Percentiles rank a stretch among this genome's conserved stretches.
Evolutionary conservation across 1,140 invertebrate genomes (phyloP).

Genomic region (Cyphomyrmex costatus): DNA sequence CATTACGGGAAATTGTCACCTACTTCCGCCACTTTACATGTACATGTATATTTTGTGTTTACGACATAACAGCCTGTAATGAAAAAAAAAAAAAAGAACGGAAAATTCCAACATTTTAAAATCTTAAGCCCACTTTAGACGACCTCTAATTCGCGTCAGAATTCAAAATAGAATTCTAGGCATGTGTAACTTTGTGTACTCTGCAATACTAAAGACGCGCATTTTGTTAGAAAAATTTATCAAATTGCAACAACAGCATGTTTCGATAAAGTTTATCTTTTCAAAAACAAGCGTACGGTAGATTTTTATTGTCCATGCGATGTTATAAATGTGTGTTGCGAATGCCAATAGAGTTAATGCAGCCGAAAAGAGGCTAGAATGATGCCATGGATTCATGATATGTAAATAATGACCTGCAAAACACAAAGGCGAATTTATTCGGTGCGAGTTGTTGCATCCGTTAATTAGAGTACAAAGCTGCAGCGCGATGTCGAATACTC

Average conservation of each 20-base stretch:
- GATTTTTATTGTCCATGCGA: constrained; percentile 34
- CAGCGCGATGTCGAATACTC: constrained; percentile 45
- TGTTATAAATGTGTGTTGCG: background rate
- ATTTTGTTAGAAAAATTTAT: background rate
- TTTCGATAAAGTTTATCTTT: background rate
- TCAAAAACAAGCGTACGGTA: background rate
- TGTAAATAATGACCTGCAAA: constrained; percentile 23
- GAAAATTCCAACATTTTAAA: background rate
- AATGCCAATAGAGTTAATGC: constrained; percentile 13
- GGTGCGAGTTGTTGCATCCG: constrained; percentile 49
- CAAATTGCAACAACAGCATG: background rate
- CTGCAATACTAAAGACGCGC: too few relatives aligned
- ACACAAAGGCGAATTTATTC: constrained; percentile 50
- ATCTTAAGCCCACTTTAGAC: background rate
- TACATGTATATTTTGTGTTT: constrained; percentile 4
- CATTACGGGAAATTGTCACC: constrained; percentile 26
- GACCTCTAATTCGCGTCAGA: background rate
- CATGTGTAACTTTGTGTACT: background rate
- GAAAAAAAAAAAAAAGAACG: background rate
- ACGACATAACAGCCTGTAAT: background rate
- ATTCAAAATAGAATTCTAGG: background rate
- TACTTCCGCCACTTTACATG: background rate
- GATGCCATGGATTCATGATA: constrained; percentile 9
- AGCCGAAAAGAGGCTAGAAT: background rate
- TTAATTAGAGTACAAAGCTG: constrained; percentile 63